Evolutionary conservation across 2,797 vertebrate genomes (phyloP), one percentile per base, ranked within the genome.

Genomic region (Chrysocyon brachyurus): DNA sequence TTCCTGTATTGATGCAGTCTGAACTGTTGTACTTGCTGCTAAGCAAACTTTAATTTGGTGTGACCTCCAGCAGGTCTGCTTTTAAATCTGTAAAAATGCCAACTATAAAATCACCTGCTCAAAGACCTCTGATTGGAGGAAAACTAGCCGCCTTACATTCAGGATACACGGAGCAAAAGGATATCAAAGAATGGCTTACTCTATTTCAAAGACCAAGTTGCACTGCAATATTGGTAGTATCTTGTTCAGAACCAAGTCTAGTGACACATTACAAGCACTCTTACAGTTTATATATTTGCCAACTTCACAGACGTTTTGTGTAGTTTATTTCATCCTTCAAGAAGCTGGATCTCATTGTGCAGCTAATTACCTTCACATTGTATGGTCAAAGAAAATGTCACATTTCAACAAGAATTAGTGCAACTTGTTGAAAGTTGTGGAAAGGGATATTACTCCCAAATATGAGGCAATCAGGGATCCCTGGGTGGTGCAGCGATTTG

Each of bases 1-100:
- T 93, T 46, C 88, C 81, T 94, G 68, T 81, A 87, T 46, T 73
- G 87, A 82, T 85, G 63, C 28, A 10, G 26, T 87, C 63, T 92
- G 81, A 66, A 26, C 56, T 94, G 31, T 79, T 89, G 90, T 96
- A 90, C 70, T 92, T 81, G 82, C 68, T 87, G 11, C 81, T 87
- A 78, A 92, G 78, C 81, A 95, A 89, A 85, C 46, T 97, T 96
- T 97, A 85, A 97, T 95, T 95, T 92, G 92, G 40, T 86, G 12
- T 89, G 86, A 96, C 72, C 88, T 97, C 68, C 31, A 96, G 63
- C 31, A 90, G 28, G 46, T 81, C 75, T 91, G 36, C 83, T 91
- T 94, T 91, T 66, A 88, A 96, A 91, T 97, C 40, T 73, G 52
- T 90, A 96, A 86, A 95, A 95, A 36, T 66, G 56, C 40, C 72